Percentiles rank a stretch among this genome's conserved stretches.
Conservation (phyloP, 2,888 invertebrate genomes). For the Crossocerus cetratus region DNA sequence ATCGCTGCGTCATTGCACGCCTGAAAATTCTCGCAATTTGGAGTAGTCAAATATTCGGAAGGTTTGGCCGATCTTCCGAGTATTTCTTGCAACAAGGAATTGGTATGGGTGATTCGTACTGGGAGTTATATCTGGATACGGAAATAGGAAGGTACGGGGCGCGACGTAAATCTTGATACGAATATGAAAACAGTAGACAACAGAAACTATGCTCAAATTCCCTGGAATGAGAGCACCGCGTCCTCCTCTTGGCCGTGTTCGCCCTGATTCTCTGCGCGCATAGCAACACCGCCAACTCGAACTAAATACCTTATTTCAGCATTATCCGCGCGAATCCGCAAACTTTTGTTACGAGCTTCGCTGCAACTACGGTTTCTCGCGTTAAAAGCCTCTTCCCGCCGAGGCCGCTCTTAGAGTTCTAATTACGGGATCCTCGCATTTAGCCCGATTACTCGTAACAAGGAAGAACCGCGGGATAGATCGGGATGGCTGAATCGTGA, state of each 20-base stretch:
- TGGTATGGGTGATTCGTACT: neutral
- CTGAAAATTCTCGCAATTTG: no score
- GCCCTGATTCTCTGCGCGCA: neutral
- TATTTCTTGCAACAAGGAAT: neutral
- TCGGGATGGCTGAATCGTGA: no score
- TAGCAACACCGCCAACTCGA: neutral
- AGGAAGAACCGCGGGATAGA: no score
- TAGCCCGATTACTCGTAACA: no score
- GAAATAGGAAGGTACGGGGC: neutral
- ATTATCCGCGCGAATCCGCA: neutral
- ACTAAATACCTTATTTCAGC: neutral
- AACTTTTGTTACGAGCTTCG: no score
- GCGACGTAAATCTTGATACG: neutral
- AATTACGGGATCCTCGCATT: no score
- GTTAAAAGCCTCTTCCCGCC: no score
- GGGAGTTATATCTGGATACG: neutral
- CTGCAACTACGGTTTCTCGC: no score
- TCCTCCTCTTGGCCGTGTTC: neutral
- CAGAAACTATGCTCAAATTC: neutral
- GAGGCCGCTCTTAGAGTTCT: no score
- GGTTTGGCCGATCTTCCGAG: no score
- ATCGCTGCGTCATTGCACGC: no score
- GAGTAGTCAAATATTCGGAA: no score
- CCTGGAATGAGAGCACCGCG: neutral
- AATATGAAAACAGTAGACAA: neutral